Base-by-base conservation (phyloP, 1,140 invertebrate species). In the Caenorhabditis remanei region DNA sequence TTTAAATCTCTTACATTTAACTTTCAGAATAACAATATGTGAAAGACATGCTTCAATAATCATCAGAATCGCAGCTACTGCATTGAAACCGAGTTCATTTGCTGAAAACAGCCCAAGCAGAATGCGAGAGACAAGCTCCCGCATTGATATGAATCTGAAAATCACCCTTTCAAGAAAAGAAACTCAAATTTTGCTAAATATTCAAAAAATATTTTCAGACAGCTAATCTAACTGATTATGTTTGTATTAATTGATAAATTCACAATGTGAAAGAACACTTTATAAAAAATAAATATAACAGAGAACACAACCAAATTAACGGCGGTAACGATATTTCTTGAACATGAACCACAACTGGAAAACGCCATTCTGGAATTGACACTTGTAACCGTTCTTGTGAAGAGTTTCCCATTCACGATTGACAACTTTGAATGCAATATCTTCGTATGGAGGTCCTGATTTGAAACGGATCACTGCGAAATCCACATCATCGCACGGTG, bases 281-380 rank as follows among this genome's bases (percentile, higher is more conserved):
- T 16, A 67, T 9, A 7, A 89, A 61, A 61, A 41, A n/a, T 87
- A 82, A 65, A 32, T 32, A 32, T 32, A 32, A 32, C 32, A 32
- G 32, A 32, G 32, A 46, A 61, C 21, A 21, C 21, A 84, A 41
- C 6, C 13, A 79, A n/a, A 71, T 94, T 94, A 99, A 94, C 98
- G 95, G 84, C 98, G 94, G 93, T 99, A 99, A 89, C 98, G 94
- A 93, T 99, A 99, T 90, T 97, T 94, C 93, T 99, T 99, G 93
- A 99, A 99, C 92, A 99, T 97, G 93, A 99, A 99, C 97, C 98
- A 99, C 14, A 99, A 94, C 92, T 99, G 98, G 93, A 99, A 99
- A 90, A 99, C 99, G 92, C 99, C 99, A 93, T 99, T 99, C 91
- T 99, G 97, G 94, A 99, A 99, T 93, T 99, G 98, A 93, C 98